phyloP scores from a whole-genome alignment of 2,113 vertebrate genomes.

The Aptenodytes patagonicus region DNA sequence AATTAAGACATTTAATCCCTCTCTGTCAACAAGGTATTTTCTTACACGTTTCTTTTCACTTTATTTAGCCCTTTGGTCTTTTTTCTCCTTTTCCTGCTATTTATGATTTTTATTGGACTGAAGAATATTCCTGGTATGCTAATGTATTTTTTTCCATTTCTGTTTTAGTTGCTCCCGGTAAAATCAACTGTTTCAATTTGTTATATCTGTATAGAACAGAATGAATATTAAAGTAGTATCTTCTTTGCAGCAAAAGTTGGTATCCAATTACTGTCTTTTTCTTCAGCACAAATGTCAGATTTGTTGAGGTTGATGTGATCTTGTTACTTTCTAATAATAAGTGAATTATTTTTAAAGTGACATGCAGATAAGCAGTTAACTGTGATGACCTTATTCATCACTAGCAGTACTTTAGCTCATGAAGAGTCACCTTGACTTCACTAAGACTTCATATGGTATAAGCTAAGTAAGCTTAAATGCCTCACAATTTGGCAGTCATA shows the following conservation, averaged over 20 bases:
- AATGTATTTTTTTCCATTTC: background rate
- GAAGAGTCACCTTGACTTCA: conserved; percentile 1
- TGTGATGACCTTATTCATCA: background rate
- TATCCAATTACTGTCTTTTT: conserved; percentile 16
- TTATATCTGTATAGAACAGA: background rate
- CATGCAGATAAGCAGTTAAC: background rate
- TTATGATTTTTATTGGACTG: background rate
- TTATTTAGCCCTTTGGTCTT: background rate
- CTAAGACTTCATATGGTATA: background rate
- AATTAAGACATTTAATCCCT: conserved; percentile 41
- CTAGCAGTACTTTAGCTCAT: background rate
- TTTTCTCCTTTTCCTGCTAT: background rate
- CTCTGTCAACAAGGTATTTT: conserved; percentile 6
- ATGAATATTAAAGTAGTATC: background rate
- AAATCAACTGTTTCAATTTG: background rate
- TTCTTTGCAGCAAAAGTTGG: background rate
- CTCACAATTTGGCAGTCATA: background rate
- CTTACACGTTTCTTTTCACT: background rate
- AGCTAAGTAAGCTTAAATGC: background rate
- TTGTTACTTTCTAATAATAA: conserved; percentile 18
- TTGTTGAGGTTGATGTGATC: background rate
- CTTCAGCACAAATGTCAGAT: background rate
- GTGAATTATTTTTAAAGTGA: conserved; percentile 19
- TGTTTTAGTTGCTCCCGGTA: background rate
- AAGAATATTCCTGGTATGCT: background rate